These are phyloP conservation scores for Apodemus sylvaticus DNA, from an alignment of 2,113 vertebrate species.

Conservation along the genomic window DNA sequence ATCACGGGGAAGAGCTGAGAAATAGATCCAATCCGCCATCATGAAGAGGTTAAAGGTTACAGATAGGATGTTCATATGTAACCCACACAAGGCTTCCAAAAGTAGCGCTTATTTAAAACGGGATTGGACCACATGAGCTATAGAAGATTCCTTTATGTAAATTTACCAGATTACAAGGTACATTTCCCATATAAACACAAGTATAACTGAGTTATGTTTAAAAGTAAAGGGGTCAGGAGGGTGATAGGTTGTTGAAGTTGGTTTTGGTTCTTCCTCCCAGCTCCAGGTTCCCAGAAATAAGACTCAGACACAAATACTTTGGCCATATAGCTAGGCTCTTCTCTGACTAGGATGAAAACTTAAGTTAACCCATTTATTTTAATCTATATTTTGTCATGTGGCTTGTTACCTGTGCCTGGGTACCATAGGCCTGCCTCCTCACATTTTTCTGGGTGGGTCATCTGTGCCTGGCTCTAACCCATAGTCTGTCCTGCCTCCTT, in stretches of 20 bases:
- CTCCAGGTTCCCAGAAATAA: too few species aligned
- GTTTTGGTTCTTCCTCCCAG: too few species aligned
- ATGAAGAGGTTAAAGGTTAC: not conserved
- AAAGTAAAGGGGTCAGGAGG: not conserved
- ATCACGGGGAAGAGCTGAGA: not conserved
- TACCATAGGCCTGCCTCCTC: too few species aligned
- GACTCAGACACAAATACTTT: too few species aligned
- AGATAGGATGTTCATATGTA: not conserved
- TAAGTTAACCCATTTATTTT: too few species aligned
- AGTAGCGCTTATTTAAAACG: not conserved
- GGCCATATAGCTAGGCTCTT: too few species aligned
- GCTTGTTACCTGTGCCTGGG: too few species aligned
- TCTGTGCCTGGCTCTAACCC: too few species aligned
- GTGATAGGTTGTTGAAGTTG: not conserved
- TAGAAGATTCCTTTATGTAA: not conserved
- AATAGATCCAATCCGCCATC: not conserved
- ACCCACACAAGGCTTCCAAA: not conserved
- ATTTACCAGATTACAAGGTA: not conserved
- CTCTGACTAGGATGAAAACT: too few species aligned
- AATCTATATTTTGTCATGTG: too few species aligned
- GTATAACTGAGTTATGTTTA: not conserved
- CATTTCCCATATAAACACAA: not conserved
- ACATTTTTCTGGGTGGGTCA: too few species aligned
- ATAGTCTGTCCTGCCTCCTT: too few species aligned
- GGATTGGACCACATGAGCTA: not conserved